A percentile compares a stretch with the other conserved stretches of the same genome.
These are phyloP conservation scores for Xiphias gladius DNA, from an alignment of 2,113 vertebrate genomes.

Conservation along the genomic window DNA sequence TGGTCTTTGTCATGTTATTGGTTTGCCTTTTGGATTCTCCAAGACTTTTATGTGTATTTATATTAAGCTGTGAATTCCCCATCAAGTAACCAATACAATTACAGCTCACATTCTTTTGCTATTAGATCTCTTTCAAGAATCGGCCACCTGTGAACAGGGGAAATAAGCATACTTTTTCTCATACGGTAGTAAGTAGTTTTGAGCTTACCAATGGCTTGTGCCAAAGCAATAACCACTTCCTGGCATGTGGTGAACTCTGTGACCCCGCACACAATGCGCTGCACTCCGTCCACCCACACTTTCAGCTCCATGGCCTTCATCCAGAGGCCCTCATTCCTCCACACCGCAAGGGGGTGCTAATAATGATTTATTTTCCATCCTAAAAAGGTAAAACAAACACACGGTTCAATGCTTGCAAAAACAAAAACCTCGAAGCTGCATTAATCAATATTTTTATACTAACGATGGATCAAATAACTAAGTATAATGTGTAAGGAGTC, in stretches of 20 bases:
- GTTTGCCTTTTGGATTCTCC: not conserved
- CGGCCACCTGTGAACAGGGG: not conserved
- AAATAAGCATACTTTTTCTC: not conserved
- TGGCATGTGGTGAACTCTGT: conserved; percentile 97
- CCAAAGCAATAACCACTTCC: conserved; percentile 97
- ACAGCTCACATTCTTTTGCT: not conserved
- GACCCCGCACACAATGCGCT: conserved; percentile 97
- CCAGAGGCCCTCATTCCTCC: conserved; percentile 78
- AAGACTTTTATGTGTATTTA: not conserved
- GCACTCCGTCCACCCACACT: conserved; percentile 98
- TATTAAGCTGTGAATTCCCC: not conserved
- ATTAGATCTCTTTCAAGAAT: not conserved
- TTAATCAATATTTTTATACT: not conserved
- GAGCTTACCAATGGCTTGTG: conserved; percentile 95
- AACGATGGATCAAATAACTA: not conserved
- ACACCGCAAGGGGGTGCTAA: conserved; percentile 56
- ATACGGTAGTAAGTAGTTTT: not conserved
- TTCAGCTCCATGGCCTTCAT: conserved; percentile 95
- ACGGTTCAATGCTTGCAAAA: not conserved
- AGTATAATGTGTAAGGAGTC: not conserved
- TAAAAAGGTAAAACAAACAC: conserved; percentile 3
- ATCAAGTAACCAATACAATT: not conserved
- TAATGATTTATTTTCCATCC: conserved; percentile 56
- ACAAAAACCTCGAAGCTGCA: not conserved
- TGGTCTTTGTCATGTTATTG: not conserved